phyloP scores from a whole-genome alignment of 2,797 vertebrate genomes.

The Kryptolebias ocellatus region DNA sequence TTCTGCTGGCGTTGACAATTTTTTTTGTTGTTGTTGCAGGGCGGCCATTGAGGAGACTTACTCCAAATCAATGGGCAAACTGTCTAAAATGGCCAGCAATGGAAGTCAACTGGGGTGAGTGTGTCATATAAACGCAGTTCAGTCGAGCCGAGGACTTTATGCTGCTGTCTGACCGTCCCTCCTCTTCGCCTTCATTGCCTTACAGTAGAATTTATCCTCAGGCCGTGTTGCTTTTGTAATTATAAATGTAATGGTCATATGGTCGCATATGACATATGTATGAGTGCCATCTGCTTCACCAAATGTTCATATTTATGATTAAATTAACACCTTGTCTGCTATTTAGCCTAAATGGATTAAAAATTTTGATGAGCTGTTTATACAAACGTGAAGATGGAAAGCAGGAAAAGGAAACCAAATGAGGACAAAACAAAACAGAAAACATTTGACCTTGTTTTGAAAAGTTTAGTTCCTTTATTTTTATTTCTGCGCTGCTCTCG shows the following conservation, averaged over 20 bases:
- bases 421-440: too few relatives aligned
- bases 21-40: conserved; percentile 66
- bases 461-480: too few relatives aligned
- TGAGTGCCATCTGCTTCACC: conserved; percentile 55
- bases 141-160: too few relatives aligned
- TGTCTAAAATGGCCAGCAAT: conserved; percentile 92
- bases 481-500: too few relatives aligned
- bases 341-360: neutral
- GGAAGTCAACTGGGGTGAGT: conserved; percentile 91
- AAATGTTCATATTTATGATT: conserved; percentile 49
- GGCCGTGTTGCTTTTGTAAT: conserved; percentile 21
- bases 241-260: conserved; percentile 41
- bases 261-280: conserved; percentile 52
- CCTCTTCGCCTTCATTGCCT: neutral
- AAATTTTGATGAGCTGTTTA: neutral
- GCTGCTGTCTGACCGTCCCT: neutral
- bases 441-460: too few relatives aligned
- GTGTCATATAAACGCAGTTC: neutral
- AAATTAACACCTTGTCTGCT: neutral
- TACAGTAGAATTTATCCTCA: neutral
- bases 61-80: conserved; percentile 95
- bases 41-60: conserved; percentile 94
- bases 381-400: neutral
- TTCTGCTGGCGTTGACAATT: neutral
- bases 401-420: neutral